Conservation (phyloP, 2,113 vertebrate genomes). For the Ochotona princeps region DNA sequence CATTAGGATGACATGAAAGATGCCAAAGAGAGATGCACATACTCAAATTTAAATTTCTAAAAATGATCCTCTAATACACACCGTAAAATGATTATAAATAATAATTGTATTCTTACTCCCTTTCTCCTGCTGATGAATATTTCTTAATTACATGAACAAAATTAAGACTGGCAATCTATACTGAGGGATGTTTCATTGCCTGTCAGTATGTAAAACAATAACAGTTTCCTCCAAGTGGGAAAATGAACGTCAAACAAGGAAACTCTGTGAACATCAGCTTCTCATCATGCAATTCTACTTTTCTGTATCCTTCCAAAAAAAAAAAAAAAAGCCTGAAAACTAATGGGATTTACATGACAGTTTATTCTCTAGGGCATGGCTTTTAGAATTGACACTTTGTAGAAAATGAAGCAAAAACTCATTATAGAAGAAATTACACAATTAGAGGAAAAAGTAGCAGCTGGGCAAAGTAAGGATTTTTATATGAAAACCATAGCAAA, state of each 20-base stretch:
- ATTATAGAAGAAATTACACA: conserved; percentile 53
- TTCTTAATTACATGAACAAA: neutral
- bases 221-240: neutral
- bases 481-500: conserved; percentile 46
- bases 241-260: neutral
- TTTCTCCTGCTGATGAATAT: neutral
- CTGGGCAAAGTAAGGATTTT: conserved; percentile 45
- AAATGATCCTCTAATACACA: neutral
- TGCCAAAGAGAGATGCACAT: neutral
- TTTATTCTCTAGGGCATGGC: neutral
- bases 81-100: neutral
- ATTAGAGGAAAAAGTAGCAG: conserved; percentile 52
- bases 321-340: neutral
- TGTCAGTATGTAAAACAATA: neutral
- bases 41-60: neutral
- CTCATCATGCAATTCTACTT: neutral
- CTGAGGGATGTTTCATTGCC: neutral
- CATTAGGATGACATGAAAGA: neutral
- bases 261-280: neutral
- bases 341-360: neutral
- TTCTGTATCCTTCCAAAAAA: conserved; percentile 26
- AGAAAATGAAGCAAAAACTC: conserved; percentile 69
- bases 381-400: conserved; percentile 1
- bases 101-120: neutral
- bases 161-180: neutral